Evolutionary conservation across 2,113 vertebrate species (phyloP), one percentile per base, ranked within the genome.

Genomic region (Tonatia bakeri): DNA sequence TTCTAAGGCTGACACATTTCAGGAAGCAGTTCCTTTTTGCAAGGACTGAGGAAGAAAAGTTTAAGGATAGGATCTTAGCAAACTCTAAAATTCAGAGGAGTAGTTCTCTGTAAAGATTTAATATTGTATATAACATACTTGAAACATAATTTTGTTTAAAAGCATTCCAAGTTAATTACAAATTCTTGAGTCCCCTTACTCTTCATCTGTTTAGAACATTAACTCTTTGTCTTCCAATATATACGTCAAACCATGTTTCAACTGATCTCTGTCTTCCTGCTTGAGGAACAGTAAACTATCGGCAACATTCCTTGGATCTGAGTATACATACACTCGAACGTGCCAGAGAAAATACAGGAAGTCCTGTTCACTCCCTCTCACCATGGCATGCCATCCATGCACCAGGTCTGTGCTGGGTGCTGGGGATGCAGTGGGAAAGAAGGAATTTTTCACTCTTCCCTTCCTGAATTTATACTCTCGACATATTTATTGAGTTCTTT

Each of bases 121-220:
- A 95, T 94, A 90, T 95, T 95, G 94, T 96, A 91, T 88, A 95
- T 72, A 92, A 92, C 36, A 86, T 43, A 85, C 61, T 64, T 79
- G 82, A 87, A 90, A 87, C 61, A 81, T 69, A 94, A 72, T 90
- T 96, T 94, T 83, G 45, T 22, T 56, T 75, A 73, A 85, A 87
- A 90, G 65, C 77, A 69, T 56, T 92, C 65, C 52, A 92, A 43
- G 72, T 89, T 64, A 90, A 85, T 79, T 91, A 75, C 67, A 86
- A 33, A 76, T 22, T 61, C 45, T 43, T 93, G 61, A 47, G 40
- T 61, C 28, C n/a, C 28, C 87, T 82, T 40, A 54, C 59, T 47
- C 54, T 95, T 47, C 93, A 59, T 92, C 85, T 87, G 24, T 36
- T 93, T 50, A 90, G 11, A 19, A 67, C 87, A 10, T 94, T 95